Conservation (phyloP, 2,888 invertebrate species). For the Chesias legatella region DNA sequence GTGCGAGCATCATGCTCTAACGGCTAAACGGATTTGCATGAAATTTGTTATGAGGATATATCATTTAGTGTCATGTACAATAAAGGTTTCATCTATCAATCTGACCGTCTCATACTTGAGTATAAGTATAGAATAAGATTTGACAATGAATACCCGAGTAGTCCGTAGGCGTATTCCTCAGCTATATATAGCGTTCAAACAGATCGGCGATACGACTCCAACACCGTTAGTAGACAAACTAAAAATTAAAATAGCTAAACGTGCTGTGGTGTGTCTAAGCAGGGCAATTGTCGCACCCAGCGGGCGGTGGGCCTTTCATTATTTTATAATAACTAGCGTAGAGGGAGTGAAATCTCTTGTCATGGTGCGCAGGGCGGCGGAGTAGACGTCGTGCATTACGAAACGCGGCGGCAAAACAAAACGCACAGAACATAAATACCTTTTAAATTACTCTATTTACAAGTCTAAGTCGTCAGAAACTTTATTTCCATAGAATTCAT, state of each 20-base stretch:
- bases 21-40: too few species aligned
- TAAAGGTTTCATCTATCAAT: too few species aligned
- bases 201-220: constrained; percentile 59
- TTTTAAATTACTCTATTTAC: too few species aligned
- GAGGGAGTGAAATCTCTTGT: constrained; percentile 67
- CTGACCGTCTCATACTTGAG: too few species aligned
- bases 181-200: constrained; percentile 32
- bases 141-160: background rate
- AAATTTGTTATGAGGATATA: too few species aligned
- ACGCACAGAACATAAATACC: too few species aligned
- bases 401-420: too few species aligned
- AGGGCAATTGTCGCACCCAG: constrained; percentile 77
- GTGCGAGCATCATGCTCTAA: too few species aligned
- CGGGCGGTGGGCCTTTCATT: constrained; percentile 77
- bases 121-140: too few species aligned
- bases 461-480: too few species aligned
- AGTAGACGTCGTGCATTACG: constrained; percentile 44
- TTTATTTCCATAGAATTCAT: too few species aligned
- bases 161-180: constrained; percentile 47
- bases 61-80: too few species aligned
- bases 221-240: constrained; percentile 78
- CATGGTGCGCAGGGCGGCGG: constrained; percentile 60
- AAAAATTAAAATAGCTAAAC: constrained; percentile 80
- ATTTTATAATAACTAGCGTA: constrained; percentile 77
- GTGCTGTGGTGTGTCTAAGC: constrained; percentile 72